Evolutionary conservation across 2,113 vertebrate species (phyloP).

Genomic region (Takifugu bimaculatus): DNA sequence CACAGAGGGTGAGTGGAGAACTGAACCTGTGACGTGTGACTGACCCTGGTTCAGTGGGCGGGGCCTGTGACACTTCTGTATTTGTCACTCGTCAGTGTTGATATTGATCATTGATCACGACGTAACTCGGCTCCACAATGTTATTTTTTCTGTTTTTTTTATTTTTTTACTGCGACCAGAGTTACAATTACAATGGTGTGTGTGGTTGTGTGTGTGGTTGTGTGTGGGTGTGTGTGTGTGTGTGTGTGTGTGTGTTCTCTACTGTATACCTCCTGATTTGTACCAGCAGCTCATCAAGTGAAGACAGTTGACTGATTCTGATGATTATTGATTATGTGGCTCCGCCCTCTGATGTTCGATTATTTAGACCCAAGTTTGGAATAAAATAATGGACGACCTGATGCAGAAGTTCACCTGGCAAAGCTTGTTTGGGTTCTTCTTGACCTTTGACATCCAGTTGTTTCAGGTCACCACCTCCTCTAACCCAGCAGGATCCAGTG

Average conservation of each 20-base stretch:
- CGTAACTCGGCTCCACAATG: no score
- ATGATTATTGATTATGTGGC: slow-evolving; percentile 60
- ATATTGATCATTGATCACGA: no score
- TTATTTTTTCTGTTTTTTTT: no score
- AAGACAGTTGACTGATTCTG: slow-evolving; percentile 15
- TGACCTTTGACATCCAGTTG: no score
- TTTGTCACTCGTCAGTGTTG: no score
- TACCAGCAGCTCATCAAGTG: slow-evolving; percentile 50
- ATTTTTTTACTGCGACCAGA: no score
- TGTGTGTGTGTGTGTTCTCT: neutral
- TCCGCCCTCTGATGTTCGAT: slow-evolving; percentile 64
- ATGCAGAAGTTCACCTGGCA: no score
- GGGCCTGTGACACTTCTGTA: neutral
- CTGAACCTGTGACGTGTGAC: neutral
- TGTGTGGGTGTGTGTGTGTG: neutral
- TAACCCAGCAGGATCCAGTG: no score
- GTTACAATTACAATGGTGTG: no score
- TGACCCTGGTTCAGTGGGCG: neutral
- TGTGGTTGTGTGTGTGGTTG: neutral
- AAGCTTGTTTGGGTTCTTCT: no score
- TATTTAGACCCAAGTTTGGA: slow-evolving; percentile 71
- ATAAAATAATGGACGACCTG: slow-evolving; percentile 49
- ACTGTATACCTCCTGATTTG: slow-evolving; percentile 31
- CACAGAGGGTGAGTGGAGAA: neutral
- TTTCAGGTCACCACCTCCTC: no score